Conservation (phyloP, 1,140 invertebrate genomes). For the Globodera ellingtonae region DNA sequence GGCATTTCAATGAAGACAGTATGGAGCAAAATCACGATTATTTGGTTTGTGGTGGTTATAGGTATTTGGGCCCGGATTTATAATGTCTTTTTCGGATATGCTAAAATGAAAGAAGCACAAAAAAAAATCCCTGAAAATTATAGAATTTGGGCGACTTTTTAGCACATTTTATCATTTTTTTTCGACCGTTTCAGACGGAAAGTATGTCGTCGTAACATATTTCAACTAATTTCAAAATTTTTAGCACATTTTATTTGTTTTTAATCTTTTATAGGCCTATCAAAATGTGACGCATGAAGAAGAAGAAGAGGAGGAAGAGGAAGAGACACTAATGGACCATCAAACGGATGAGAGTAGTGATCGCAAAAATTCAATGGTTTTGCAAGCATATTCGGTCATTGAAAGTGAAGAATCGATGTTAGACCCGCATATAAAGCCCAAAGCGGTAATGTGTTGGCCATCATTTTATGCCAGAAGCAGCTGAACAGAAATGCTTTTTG, state of each 20-base stretch:
- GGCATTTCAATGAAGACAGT: conserved; percentile 30
- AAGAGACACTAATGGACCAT: not conserved
- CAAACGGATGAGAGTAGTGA: conserved; percentile 10
- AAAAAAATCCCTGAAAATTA: too few species aligned
- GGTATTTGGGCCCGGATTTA: too few species aligned
- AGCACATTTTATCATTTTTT: conserved; percentile 20
- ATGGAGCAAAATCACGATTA: conserved; percentile 29
- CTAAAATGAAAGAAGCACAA: too few species aligned
- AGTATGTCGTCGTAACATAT: too few species aligned
- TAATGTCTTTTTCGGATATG: too few species aligned
- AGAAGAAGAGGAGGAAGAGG: too few species aligned
- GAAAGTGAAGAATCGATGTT: conserved; percentile 34
- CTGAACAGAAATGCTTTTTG: conserved; percentile 16
- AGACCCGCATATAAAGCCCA: conserved; percentile 25
- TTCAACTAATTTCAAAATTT: too few species aligned
- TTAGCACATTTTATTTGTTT: conserved; percentile 16
- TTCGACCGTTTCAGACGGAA: too few species aligned
- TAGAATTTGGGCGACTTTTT: too few species aligned
- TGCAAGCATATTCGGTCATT: conserved; percentile 22
- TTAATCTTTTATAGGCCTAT: conserved; percentile 16
- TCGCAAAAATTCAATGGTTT: conserved; percentile 19
- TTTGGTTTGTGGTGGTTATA: conserved; percentile 7
- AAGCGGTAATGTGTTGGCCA: not conserved
- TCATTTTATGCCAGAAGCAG: not conserved
- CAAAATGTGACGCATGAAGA: not conserved